Evolutionary conservation across 92 coral and sea anemone species (phyloP), one percentile per base, ranked within the genome.

Genomic region (Galaxea fascicularis): DNA sequence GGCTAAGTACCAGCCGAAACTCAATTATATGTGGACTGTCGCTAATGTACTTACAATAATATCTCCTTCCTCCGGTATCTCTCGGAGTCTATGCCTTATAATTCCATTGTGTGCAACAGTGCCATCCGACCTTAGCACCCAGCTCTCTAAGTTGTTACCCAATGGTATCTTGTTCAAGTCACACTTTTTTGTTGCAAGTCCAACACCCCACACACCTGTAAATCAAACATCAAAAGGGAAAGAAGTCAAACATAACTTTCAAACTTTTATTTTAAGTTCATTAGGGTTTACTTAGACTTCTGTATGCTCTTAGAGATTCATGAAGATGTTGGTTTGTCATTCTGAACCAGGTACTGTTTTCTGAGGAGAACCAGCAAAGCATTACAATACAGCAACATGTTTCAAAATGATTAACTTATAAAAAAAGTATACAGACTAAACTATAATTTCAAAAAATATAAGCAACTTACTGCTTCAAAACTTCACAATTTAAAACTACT

Each of bases 51-150:
- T 77, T 87, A 96, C 99, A 51, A 96, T 82, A 75, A 95, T 94
- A 72, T 96, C 99, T 56, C 99, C 99, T 65, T 96, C 99, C 67
- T 94, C 98, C 44, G 97, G 99, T 57, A 89, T 39, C 4, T 86
- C 82, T 51, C 90, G 90, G 11, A 89, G 78, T 85, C 90, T 88
- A 74, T 96, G 99, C 27, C 85, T 71, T 14, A 93, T 84, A 56
- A 78, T 85, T 46, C 93, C 93, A 87, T 92, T 89, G 53, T 90
- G 93, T 51, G 89, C 95, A 68, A 92, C 98, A 10, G 94, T 80
- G 16, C 98, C 99, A 53, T 96, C 99, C 58, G 99, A 96, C 47
- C 98, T 92, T 45, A 96, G 66, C 25, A 96, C 98, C 99, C 99
- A 96, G 82, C 99, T 96, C 74, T 96, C 97, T 30, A 90, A 57